Evolutionary conservation across 2,113 vertebrate species (phyloP).

Genomic region (Tyrannus savana): DNA sequence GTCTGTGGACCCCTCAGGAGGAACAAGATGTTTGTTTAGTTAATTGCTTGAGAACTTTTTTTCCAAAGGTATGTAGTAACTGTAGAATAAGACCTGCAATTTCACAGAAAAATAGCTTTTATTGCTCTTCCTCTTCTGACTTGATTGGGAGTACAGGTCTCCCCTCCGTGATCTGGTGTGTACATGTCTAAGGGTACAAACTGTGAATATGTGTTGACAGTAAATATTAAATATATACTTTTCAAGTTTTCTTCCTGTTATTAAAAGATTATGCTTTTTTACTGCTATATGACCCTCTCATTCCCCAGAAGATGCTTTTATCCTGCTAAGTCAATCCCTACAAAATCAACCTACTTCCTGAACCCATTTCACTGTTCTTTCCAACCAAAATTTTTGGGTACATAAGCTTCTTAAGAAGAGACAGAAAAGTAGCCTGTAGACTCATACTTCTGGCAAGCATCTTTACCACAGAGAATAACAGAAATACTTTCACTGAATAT

Average conservation of each 20-base stretch:
- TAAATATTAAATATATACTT: neutral
- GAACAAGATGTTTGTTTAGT: neutral
- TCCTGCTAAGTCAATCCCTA: neutral
- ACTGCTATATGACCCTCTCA: neutral
- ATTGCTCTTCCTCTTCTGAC: neutral
- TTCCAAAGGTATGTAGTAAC: neutral
- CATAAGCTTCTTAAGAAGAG: neutral
- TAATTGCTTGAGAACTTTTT: neutral
- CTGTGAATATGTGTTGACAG: neutral
- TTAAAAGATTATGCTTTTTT: neutral
- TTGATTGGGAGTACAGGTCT: rapidly evolving
- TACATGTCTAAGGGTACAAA: neutral
- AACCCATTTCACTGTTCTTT: neutral
- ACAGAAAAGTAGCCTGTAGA: neutral
- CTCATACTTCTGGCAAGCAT: neutral
- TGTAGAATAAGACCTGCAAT: neutral
- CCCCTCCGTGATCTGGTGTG: neutral
- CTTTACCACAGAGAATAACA: neutral
- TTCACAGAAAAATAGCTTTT: neutral
- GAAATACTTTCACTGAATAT: neutral
- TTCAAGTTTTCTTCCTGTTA: neutral
- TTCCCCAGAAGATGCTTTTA: neutral
- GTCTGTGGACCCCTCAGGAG: neutral
- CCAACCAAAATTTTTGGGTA: neutral
- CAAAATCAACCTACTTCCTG: neutral